Evolutionary conservation across 2,888 invertebrate species (phyloP).

Genomic region (Drosophila testacea): DNA sequence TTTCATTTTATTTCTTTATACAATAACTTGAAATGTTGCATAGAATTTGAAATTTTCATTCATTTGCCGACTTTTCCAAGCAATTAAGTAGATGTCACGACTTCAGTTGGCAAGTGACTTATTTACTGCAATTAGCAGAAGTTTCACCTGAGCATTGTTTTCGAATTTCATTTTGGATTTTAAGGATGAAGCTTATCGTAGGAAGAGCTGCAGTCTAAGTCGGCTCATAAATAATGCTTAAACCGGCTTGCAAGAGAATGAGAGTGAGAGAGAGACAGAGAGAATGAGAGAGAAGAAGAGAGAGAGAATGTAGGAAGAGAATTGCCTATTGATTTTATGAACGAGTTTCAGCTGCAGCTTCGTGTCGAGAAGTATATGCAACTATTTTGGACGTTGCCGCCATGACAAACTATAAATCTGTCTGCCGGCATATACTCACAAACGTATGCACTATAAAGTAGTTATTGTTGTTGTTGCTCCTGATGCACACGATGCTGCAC

Average conservation of each 20-base stretch:
- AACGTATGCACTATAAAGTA: conserved; percentile 15
- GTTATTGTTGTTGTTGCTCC: conserved; percentile 26
- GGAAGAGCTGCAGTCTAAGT: conserved; percentile 12
- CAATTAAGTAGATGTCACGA: conserved; percentile 44
- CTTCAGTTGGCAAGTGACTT: conserved; percentile 44
- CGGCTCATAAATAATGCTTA: conserved; percentile 50
- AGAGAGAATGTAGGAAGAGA: conserved; percentile 24
- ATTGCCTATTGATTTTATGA: conserved; percentile 76
- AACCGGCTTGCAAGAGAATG: conserved; percentile 64
- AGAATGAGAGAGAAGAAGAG: conserved; percentile 5
- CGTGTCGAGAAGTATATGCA: conserved; percentile 44
- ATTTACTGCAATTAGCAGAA: conserved; percentile 54
- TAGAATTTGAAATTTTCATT: conserved; percentile 56
- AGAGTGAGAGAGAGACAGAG: neutral
- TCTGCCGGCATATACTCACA: conserved; percentile 68
- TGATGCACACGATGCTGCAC: conserved; percentile 56
- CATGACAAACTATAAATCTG: conserved; percentile 79
- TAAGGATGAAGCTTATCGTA: conserved; percentile 28
- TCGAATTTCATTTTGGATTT: neutral
- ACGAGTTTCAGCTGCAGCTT: conserved; percentile 57
- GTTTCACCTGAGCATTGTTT: conserved; percentile 18
- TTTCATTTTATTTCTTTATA: conserved; percentile 44
- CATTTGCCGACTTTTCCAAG: conserved; percentile 29
- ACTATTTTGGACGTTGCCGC: conserved; percentile 72
- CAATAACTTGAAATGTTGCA: conserved; percentile 28